Conservation (phyloP, 2,113 vertebrate species). For the Rhinogobius similis region DNA sequence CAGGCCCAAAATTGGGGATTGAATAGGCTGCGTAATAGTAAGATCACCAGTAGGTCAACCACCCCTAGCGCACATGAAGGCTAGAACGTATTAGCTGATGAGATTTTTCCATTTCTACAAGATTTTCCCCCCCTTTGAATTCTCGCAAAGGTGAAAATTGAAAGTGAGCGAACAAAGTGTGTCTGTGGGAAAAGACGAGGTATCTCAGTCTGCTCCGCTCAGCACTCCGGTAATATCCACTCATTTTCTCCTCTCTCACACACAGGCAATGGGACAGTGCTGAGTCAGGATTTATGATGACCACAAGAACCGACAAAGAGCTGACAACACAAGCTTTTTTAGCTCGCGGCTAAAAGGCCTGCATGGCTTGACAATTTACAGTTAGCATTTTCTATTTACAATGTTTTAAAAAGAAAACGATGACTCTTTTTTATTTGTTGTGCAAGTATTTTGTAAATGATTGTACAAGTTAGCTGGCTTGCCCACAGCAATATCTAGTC, state of each 20-base stretch:
- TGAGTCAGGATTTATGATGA: slow-evolving; percentile 55
- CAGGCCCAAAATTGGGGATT: too few relatives aligned
- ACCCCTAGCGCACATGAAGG: background rate
- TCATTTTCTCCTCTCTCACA: slow-evolving; percentile 42
- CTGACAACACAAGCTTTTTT: slow-evolving; percentile 62
- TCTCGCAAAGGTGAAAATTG: slow-evolving; percentile 14
- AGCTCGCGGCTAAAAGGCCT: slow-evolving; percentile 31
- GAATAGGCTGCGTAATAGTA: too few relatives aligned
- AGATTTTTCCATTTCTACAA: slow-evolving; percentile 18
- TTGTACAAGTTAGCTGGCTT: too few relatives aligned
- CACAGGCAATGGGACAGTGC: slow-evolving; percentile 38
- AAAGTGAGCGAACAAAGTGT: background rate
- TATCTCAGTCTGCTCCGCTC: slow-evolving; percentile 47
- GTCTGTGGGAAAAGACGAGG: slow-evolving; percentile 12
- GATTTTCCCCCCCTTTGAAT: slow-evolving; percentile 29
- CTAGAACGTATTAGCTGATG: slow-evolving; percentile 28
- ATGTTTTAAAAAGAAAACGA: background rate
- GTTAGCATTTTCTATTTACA: background rate
- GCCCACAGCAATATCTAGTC: too few relatives aligned
- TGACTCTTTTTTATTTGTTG: background rate
- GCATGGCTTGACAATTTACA: slow-evolving; percentile 35
- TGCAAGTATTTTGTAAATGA: too few relatives aligned
- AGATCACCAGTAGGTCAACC: background rate
- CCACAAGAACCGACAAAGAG: slow-evolving; percentile 63
- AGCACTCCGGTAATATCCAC: slow-evolving; percentile 58